Evolutionary conservation across 2,113 vertebrate genomes (phyloP), one percentile per base, ranked within the genome.

Genomic region (Pyrgilauda ruficollis): DNA sequence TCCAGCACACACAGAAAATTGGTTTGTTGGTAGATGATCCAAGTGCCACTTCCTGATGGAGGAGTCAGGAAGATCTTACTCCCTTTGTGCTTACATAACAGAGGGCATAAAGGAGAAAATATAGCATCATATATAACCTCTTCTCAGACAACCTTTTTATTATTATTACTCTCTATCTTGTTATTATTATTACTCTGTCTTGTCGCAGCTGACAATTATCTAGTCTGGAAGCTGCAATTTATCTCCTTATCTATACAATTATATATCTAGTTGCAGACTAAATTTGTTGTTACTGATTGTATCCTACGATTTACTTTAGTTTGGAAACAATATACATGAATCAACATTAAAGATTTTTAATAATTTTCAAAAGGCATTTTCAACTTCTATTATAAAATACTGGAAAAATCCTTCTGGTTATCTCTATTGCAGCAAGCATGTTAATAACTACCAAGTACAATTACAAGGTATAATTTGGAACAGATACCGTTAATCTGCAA

Each of bases 31-130:
- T 30, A 73, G 67, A 85, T 26, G n/a, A 92, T 43, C 70, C 55
- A 87, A 82, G 46, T 20, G 55, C 10, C 62, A 46, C 69, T 84
- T 93, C 62, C 83, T 13, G 56, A 88, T 2, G 10, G 43, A 72
- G 39, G n/a, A 79, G 76, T 64, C 66, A 12, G 59, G n/a, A 86
- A 75, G 44, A 91, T 83, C 78, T 92, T 84, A 74, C 56, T 87
- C 86, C 0, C 0, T 8, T 8, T 53, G 66, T 24, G 75, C 92
- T 97, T 96, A 96, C 73, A 62, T 96, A 96, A 96, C 62, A 61
- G 86, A 95, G 94, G 94, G 44, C 96, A 95, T 46, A 79, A 70
- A 81, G 95, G 93, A 94, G 86, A 92, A 85, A 86, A 41, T 7
- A 56, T 0, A 58, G 73, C 79, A 78, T 28, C 4, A 0, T 18